These are phyloP conservation scores for Burhinus oedicnemus DNA, from an alignment of 2,113 vertebrate species.

Conservation along the genomic window DNA sequence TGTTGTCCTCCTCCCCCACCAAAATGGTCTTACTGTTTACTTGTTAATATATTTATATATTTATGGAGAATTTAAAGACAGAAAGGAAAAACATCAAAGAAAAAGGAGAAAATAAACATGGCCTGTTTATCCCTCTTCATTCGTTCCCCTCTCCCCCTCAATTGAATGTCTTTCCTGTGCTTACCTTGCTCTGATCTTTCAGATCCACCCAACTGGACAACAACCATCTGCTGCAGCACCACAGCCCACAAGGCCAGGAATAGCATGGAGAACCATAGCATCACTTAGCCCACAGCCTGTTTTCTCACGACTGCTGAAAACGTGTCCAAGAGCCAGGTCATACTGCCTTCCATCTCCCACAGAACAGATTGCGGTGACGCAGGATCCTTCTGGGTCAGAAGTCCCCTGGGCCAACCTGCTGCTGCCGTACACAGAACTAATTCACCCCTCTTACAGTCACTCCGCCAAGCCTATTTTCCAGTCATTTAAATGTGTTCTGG, in stretches of 20 bases:
- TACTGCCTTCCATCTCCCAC: slow-evolving; percentile 58
- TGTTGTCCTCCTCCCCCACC: not conserved
- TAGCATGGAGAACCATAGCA: slow-evolving; percentile 44
- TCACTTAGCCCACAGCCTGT: slow-evolving; percentile 59
- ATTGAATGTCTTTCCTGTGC: slow-evolving; percentile 3
- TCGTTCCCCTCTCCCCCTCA: not conserved
- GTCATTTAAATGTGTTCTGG: not conserved
- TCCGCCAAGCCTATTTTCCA: not conserved
- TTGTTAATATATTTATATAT: slow-evolving; percentile 18
- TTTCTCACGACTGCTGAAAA: slow-evolving; percentile 65
- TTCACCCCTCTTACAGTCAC: not conserved
- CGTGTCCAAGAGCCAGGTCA: slow-evolving; percentile 49
- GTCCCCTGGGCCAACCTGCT: not conserved
- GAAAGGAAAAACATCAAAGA: slow-evolving; percentile 26
- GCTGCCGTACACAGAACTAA: not conserved
- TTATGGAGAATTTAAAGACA: slow-evolving; percentile 16
- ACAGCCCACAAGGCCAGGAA: slow-evolving; percentile 66
- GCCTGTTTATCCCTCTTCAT: slow-evolving; percentile 15
- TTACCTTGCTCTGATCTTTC: slow-evolving; percentile 63
- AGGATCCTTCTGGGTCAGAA: slow-evolving; percentile 58
- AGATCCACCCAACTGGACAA: slow-evolving; percentile 65
- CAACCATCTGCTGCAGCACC: slow-evolving; percentile 58
- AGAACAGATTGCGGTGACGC: slow-evolving; percentile 68
- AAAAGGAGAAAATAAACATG: slow-evolving; percentile 11
- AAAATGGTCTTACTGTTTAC: slow-evolving; percentile 12